Conservation (phyloP, 2,888 invertebrate genomes). For the Trichopoda pennipes region DNA sequence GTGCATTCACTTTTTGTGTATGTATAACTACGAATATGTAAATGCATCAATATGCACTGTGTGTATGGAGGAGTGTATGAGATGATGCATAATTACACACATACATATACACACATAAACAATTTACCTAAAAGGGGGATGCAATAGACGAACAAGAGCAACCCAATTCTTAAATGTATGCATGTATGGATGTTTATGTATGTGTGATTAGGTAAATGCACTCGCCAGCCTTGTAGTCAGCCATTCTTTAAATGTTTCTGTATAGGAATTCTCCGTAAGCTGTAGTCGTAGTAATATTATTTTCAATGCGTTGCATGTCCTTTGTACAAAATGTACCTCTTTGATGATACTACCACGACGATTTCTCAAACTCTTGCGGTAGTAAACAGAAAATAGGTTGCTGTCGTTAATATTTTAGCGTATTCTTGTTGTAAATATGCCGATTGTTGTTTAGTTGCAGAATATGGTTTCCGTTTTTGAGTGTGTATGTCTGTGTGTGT, state of each 20-base stretch:
- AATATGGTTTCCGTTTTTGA: constrained; percentile 3
- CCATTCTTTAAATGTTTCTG: constrained; percentile 49
- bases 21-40: constrained; percentile 36
- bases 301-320: constrained; percentile 41
- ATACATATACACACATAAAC: neutral
- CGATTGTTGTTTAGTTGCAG: constrained; percentile 5
- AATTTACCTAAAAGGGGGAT: constrained; percentile 25
- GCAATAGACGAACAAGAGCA: too few relatives aligned
- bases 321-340: constrained; percentile 61
- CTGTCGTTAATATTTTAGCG: constrained; percentile 66
- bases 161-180: too few relatives aligned
- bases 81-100: too few relatives aligned
- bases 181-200: neutral
- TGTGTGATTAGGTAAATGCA: constrained; percentile 52
- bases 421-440: constrained; percentile 57
- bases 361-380: constrained; percentile 56
- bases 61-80: neutral
- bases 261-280: constrained; percentile 56
- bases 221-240: constrained; percentile 28
- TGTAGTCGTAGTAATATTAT: constrained; percentile 30
- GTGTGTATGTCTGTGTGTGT: neutral
- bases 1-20: constrained; percentile 67
- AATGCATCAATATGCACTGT: neutral
- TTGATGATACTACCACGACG: constrained; percentile 58
- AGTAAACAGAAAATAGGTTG: constrained; percentile 61